A percentile compares a stretch with the other conserved stretches of the same genome.
phyloP scores from a whole-genome alignment of 2,888 invertebrate genomes.

The Tetragnatha montana region DNA sequence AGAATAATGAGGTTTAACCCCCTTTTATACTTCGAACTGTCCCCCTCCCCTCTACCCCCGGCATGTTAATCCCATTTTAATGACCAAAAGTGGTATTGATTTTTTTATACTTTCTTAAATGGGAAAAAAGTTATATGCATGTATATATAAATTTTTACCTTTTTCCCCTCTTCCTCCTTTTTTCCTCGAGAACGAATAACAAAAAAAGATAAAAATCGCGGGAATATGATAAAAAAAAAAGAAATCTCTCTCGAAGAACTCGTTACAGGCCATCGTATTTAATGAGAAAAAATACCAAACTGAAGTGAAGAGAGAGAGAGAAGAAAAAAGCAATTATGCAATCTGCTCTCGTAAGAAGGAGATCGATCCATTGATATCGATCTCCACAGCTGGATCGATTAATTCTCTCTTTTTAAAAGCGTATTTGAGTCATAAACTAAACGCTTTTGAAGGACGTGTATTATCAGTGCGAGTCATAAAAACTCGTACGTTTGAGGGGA shows the following conservation, averaged over 20 bases:
- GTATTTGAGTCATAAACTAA: constrained; percentile 58
- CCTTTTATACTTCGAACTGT: constrained; percentile 48
- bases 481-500: neutral
- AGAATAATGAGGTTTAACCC: constrained; percentile 68
- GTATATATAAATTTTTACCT: neutral
- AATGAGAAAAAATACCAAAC: constrained; percentile 63
- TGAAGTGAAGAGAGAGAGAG: neutral
- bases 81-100: constrained; percentile 69
- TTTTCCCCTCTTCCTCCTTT: neutral
- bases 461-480: constrained; percentile 49
- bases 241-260: constrained; percentile 36
- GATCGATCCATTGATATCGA: constrained; percentile 61
- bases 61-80: constrained; percentile 69
- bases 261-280: constrained; percentile 64
- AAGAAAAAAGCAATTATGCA: constrained; percentile 63
- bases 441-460: constrained; percentile 20
- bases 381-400: constrained; percentile 55
- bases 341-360: constrained; percentile 33
- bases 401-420: constrained; percentile 43
- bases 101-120: constrained; percentile 54
- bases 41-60: constrained; percentile 13
- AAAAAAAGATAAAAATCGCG: constrained; percentile 12
- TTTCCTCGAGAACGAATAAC: constrained; percentile 29
- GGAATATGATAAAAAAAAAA: constrained; percentile 1
- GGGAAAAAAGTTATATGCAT: neutral